Conservation (phyloP, 1,140 invertebrate genomes). For the Plectrocnemia conspersa region DNA sequence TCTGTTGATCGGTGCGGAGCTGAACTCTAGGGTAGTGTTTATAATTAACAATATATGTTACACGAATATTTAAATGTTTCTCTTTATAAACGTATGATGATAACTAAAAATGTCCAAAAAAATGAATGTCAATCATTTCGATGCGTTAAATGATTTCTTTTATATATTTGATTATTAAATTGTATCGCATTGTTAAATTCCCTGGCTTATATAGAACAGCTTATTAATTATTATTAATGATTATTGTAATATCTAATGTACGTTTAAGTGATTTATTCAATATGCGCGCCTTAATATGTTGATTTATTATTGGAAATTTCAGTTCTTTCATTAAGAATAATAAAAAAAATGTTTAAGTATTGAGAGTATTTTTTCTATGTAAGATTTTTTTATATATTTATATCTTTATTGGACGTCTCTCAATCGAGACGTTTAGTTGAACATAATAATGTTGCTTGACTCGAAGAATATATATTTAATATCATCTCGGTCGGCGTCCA, state of each 20-base stretch:
- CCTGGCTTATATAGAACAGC: constrained; percentile 32
- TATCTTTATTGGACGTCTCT: background rate
- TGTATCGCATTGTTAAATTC: constrained; percentile 32
- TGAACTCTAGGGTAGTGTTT: constrained; percentile 19
- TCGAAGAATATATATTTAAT: background rate
- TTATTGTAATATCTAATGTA: constrained; percentile 33
- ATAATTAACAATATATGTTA: constrained; percentile 19
- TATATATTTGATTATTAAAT: constrained; percentile 14
- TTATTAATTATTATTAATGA: constrained; percentile 34
- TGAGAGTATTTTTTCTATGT: constrained; percentile 25
- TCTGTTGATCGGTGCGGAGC: constrained; percentile 16
- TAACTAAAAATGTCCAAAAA: constrained; percentile 6
- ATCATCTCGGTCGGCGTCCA: background rate
- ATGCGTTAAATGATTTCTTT: constrained; percentile 20
- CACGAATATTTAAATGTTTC: constrained; percentile 25
- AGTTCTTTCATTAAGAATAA: constrained; percentile 28
- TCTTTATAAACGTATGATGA: constrained; percentile 8
- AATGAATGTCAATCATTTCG: constrained; percentile 22
- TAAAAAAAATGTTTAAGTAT: constrained; percentile 25
- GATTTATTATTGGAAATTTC: constrained; percentile 31
- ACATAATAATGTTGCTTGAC: background rate
- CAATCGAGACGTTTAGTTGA: background rate
- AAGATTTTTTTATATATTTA: constrained; percentile 10
- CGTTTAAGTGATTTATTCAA: constrained; percentile 31
- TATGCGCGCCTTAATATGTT: constrained; percentile 34